Conservation (phyloP, 1,140 invertebrate genomes). For the Drosophila kohkoa region DNA sequence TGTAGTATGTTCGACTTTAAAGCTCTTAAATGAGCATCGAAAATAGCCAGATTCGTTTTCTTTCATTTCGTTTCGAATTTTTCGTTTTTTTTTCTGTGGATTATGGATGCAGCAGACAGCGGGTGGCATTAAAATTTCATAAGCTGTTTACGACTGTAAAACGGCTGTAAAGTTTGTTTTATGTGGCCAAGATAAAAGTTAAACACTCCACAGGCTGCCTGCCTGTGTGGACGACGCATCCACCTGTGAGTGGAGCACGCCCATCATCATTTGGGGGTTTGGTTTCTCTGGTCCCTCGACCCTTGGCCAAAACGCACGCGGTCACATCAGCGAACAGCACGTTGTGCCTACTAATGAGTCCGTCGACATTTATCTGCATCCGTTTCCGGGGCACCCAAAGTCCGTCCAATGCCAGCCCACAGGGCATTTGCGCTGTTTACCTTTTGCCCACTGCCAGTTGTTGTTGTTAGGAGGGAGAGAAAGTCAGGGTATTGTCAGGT, state of each 20-base stretch:
- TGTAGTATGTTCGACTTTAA: conserved; percentile 42
- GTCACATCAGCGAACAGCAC: conserved; percentile 50
- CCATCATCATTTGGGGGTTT: neutral
- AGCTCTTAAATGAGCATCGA: conserved; percentile 20
- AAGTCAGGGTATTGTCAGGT: neutral
- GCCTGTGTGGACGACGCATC: neutral
- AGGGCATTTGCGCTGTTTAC: neutral
- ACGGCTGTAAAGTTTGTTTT: conserved; percentile 66
- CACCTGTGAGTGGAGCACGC: conserved; percentile 1
- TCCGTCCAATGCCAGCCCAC: neutral
- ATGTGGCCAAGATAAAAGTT: conserved; percentile 66
- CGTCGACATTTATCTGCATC: conserved; percentile 71
- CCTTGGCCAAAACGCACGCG: conserved; percentile 7
- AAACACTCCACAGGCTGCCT: conserved; percentile 23
- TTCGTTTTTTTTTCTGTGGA: neutral
- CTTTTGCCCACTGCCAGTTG: neutral
- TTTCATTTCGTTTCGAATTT: neutral
- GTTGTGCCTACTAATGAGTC: conserved; percentile 74
- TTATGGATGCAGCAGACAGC: neutral
- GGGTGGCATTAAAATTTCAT: conserved; percentile 69
- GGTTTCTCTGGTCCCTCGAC: neutral
- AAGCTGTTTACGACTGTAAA: conserved; percentile 76
- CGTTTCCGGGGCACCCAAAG: conserved; percentile 39
- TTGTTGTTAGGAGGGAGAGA: neutral
- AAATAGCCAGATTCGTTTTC: conserved; percentile 17